phyloP scores from a whole-genome alignment of 1,140 invertebrate species.

The Antheraea mylitta region DNA sequence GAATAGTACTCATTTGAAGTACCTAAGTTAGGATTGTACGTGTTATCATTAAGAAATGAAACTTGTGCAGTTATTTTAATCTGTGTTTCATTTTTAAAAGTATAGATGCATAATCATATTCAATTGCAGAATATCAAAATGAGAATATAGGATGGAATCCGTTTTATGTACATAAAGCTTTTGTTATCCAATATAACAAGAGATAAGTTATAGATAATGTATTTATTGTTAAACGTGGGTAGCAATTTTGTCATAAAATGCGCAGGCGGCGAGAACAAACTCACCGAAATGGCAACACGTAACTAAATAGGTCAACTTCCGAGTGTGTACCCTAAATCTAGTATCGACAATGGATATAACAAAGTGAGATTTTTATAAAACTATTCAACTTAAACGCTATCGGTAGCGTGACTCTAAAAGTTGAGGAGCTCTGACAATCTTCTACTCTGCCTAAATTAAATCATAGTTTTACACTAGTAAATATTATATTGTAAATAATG shows the following conservation, averaged over 20 bases:
- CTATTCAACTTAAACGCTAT: not conserved
- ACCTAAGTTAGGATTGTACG: too few relatives aligned
- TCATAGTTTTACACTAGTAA: not conserved
- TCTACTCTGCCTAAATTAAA: not conserved
- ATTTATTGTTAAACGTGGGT: slow-evolving; percentile 7
- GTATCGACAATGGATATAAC: too few relatives aligned
- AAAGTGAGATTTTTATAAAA: too few relatives aligned
- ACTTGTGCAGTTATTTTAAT: too few relatives aligned
- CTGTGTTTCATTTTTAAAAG: too few relatives aligned
- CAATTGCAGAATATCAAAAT: too few relatives aligned
- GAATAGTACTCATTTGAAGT: too few relatives aligned
- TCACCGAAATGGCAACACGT: not conserved
- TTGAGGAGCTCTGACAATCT: too few relatives aligned
- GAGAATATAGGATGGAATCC: too few relatives aligned
- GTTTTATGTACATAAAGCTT: not conserved
- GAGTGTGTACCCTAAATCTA: not conserved
- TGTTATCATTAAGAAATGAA: too few relatives aligned
- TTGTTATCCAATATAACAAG: not conserved
- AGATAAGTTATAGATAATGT: not conserved
- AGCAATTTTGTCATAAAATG: not conserved
- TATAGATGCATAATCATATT: too few relatives aligned
- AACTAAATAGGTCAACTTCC: not conserved
- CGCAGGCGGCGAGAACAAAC: not conserved
- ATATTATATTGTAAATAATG: too few relatives aligned
- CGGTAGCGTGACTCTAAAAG: not conserved